Base-by-base conservation (phyloP, 2,888 invertebrate genomes). In the Blastobasis lacticolella region DNA sequence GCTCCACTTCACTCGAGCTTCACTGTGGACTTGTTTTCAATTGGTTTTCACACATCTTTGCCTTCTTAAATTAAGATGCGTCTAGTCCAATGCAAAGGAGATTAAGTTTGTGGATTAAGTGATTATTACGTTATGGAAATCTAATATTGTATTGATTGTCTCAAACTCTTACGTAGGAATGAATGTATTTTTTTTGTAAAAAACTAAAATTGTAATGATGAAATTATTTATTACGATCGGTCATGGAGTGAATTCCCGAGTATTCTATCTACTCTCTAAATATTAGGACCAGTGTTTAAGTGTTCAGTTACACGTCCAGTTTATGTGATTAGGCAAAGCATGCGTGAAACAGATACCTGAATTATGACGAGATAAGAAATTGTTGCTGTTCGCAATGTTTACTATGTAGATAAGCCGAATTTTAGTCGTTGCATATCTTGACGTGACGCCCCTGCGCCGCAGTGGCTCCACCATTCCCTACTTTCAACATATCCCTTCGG, bases 81-180 rank as follows among this genome's bases (percentile, higher is more conserved):
- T 87, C 88, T 88, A 88, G 88, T 88, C 88, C 85, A 85, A 81
- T 82, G 76, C 78, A 75, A 86, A 85, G 81, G 86, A 86, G 84
- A 86, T 86, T 87, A 84, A 80, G 75, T 80, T 75, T 74, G 77
- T 78, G 78, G 73, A 73, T 72, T 83, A 79, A 81, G 84, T 83
- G 73, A 73, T 75, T 73, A 71, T n/a, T 69, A 73, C 64, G 60
- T 74, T 70, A 67, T 68, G 64, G 67, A 70, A 64, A 67, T 59
- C 54, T 59, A 60, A 65, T 68, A 63, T 59, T 63, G 67, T 76
- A 71, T 73, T 69, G 64, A 69, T 69, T 70, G 62, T 67, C 60
- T 23, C 23, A 23, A 23, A 23, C 23, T 23, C 23, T 23, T 23
- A 23, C 23, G 23, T 23, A 23, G 23, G 23, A 23, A 23, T 23